Evolutionary conservation across 2,888 invertebrate species (phyloP), one percentile per base, ranked within the genome.

Genomic region (Slavum lentiscoides): DNA sequence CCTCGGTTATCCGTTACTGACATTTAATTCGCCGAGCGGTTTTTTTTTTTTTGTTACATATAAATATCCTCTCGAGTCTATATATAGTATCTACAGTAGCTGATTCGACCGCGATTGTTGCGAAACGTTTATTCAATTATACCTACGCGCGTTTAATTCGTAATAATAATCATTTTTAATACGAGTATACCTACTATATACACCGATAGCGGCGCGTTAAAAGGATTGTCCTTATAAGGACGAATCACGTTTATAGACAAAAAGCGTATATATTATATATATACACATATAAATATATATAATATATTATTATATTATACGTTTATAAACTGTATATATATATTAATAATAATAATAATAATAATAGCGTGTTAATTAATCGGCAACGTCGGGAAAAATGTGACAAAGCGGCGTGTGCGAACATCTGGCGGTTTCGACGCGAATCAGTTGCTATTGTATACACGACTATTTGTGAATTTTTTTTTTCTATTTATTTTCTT

Each of bases 221-320:
- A 80, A 72, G 64, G 70, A 62, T 80, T 80, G 55, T 23, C 77
- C 70, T 55, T 39, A 80, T 19, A 72, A 55, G 70, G 77, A 70
- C 39, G 64, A 70, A 72, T 39, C 77, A 70, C 64, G 55, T 62
- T 55, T 58, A 55, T 37, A 55, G 23, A 70, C 58, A 43, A 66
- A 74, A 55, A 62, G 19, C 13, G 21, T 53, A 19, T 61, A 7
- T 23, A 58, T 64, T n/a, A 74, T 49, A 49, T 13, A 17, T 39
- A 23, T n/a, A n/a, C 30, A 21, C 15, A 49, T 43, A 43, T 43
- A 43, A 43, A 43, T 43, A 43, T 6, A 43, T 9, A 7, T 39
- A 39, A 39, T 39, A 5, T 43, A 43, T 43, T 43, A 43, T 9
- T 43, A n/a, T 9, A 9, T 43, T 15, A 30, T 62, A 37, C 17